These are phyloP conservation scores for Leptonema lineaticorne DNA, from an alignment of 1,140 invertebrate genomes.

Conservation along the genomic window DNA sequence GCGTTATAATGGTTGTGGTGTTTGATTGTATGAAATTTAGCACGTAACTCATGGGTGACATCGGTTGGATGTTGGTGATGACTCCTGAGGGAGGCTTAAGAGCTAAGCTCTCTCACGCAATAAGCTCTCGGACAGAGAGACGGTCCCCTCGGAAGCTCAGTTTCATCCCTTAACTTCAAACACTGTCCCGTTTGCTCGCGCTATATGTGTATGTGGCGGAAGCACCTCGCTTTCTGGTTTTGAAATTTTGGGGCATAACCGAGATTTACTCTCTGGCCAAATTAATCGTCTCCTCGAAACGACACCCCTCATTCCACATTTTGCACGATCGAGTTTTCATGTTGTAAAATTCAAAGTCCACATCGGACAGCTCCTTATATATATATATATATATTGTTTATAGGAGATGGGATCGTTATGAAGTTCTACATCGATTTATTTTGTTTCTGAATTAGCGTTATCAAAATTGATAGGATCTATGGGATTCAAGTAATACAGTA, in stretches of 20 bases:
- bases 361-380: too few relatives aligned
- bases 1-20: too few relatives aligned
- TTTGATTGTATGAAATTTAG: conserved; percentile 9
- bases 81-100: conserved; percentile 14
- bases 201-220: too few relatives aligned
- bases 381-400: too few relatives aligned
- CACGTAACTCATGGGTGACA: conserved; percentile 17
- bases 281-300: neutral
- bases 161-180: neutral
- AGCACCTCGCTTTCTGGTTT: conserved; percentile 3
- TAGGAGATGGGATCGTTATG: too few relatives aligned
- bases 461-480: too few relatives aligned
- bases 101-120: conserved; percentile 13
- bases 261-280: neutral
- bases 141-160: neutral
- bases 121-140: conserved; percentile 3
- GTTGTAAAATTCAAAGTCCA: too few relatives aligned
- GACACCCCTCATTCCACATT: neutral
- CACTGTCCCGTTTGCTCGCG: neutral
- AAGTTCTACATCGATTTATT: too few relatives aligned
- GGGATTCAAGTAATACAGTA: too few relatives aligned
- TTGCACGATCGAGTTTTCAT: too few relatives aligned
- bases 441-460: too few relatives aligned
- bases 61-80: conserved; percentile 11
- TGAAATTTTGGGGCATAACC: neutral